Evolutionary conservation across 2,113 vertebrate species (phyloP), one percentile per base, ranked within the genome.

Genomic region (Perognathus longimembris): DNA sequence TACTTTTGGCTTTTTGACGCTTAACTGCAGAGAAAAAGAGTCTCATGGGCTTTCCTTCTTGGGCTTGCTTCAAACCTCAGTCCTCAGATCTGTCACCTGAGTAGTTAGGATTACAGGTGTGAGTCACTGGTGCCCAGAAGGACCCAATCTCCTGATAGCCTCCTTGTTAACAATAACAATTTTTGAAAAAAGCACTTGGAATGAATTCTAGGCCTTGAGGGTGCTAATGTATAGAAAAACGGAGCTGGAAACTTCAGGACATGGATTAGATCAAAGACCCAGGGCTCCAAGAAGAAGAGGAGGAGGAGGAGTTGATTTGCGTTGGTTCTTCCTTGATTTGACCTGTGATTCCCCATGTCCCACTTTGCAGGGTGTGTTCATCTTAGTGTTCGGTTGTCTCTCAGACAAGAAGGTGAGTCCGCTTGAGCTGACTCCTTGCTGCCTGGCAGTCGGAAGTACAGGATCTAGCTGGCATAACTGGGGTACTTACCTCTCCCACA

Each of bases 331-430:
- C n/a, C n/a, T n/a, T 86, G 63, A 26, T 30, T 14, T 42, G 28
- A 82, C 82, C 40, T 88, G 67, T 7, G 6, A 14, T 38, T 28
- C 7, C 76, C 73, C n/a, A 1, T 4, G 10, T 67, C 74, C 22
- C 32, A 75, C 63, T 40, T 88, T 32, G 17, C 81, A 98, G 97
- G 97, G 97, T 1, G 92, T 97, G 92, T 97, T 97, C 94, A 96
- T 97, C 87, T 75, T 98, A 50, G 9, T 97, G 64, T 97, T 97
- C 6, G 97, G 96, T 14, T 97, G 97, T 76, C 97, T 98, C 28
- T 89, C 90, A 89, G 97, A 98, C 88, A 97, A 94, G 91, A 97
- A 97, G 94, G 97, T 98, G 67, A 96, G 97, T 85, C 63, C 66
- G 59, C 28, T 64, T 6, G 1, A 57, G 30, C 42, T 22, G 7